phyloP scores from a whole-genome alignment of 2,797 vertebrate species.

The Adrianichthys oophorus region DNA sequence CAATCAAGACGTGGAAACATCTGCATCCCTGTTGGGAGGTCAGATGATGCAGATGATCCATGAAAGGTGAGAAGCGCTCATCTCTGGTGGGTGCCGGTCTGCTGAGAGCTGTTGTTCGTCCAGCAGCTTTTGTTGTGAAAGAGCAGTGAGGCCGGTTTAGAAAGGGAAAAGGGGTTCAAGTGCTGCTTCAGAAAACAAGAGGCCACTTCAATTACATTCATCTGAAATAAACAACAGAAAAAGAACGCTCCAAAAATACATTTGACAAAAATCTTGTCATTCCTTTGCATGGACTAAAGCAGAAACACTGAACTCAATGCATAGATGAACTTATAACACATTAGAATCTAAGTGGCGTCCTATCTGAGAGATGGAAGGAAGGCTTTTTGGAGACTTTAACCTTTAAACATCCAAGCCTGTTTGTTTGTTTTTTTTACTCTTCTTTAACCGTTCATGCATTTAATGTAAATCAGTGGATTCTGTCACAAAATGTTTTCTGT shows the following conservation, averaged over 20 bases:
- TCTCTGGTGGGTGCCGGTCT: too few species aligned
- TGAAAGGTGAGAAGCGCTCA: too few species aligned
- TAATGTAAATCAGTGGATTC: too few species aligned
- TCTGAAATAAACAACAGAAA: slow-evolving; percentile 75
- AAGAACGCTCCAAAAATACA: slow-evolving; percentile 48
- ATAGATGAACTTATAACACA: too few species aligned
- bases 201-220: slow-evolving; percentile 78
- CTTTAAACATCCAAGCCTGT: too few species aligned
- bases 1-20: slow-evolving; percentile 50
- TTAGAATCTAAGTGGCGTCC: too few species aligned
- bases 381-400: too few species aligned
- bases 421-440: too few species aligned
- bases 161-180: slow-evolving; percentile 79
- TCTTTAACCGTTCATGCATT: too few species aligned
- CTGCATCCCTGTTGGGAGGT: slow-evolving; percentile 39
- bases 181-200: slow-evolving; percentile 78
- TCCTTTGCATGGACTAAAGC: slow-evolving; percentile 8
- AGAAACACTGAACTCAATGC: background rate
- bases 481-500: too few species aligned
- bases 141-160: slow-evolving; percentile 71
- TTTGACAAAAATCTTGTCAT: background rate
- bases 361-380: too few species aligned
- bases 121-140: slow-evolving; percentile 81
- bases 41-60: slow-evolving; percentile 17
- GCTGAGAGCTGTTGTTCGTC: slow-evolving; percentile 73